Evolutionary conservation across 2,113 vertebrate species (phyloP), one percentile per base, ranked within the genome.

Genomic region (Dipodomys spectabilis): DNA sequence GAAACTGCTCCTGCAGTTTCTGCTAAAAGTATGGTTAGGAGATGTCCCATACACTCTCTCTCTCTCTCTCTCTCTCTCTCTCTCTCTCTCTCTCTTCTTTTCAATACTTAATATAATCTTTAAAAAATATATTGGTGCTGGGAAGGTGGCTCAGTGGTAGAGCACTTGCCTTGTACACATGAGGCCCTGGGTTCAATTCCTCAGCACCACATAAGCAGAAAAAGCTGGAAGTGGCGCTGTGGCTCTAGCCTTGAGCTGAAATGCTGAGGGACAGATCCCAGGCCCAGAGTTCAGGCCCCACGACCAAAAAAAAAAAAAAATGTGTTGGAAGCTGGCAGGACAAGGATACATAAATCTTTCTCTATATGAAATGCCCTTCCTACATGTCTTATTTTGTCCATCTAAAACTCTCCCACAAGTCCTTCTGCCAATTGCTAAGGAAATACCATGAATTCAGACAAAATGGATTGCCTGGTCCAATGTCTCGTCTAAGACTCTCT

Each of bases 401-500:
- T 28, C 45, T 81, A 68, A 68, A 77, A 44, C 87, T 93, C 74
- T 73, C 62, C 57, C 89, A 79, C 67, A 75, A 60, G 18, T 49
- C n/a, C 72, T 87, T 94, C 83, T 77, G 28, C 16, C 44, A 81
- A 60, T 16, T 44, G 57, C 68, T 65, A 57, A 49, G 84, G 77
- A 94, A 83, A 84, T 44, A 28, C 27, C 72, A 49, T 13, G 45
- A 64, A 91, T 69, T 84, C 69, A 82, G 75, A 80, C 35, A 81
- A 57, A 87, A 83, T 12, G 65, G 6, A 28, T 74, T 18, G 32
- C 72, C 32, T 73, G 28, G 28, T 32, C 49, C 78, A 69, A 44
- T 7, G 23, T 62, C 68, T 45, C 45, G 35, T 20, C 39, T 28
- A 12, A 69, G 22, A 23, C 57, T 28, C 23, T 88, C 71, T 72